Evolutionary conservation across 2,113 vertebrate genomes (phyloP).

Genomic region (Takifugu bimaculatus): DNA sequence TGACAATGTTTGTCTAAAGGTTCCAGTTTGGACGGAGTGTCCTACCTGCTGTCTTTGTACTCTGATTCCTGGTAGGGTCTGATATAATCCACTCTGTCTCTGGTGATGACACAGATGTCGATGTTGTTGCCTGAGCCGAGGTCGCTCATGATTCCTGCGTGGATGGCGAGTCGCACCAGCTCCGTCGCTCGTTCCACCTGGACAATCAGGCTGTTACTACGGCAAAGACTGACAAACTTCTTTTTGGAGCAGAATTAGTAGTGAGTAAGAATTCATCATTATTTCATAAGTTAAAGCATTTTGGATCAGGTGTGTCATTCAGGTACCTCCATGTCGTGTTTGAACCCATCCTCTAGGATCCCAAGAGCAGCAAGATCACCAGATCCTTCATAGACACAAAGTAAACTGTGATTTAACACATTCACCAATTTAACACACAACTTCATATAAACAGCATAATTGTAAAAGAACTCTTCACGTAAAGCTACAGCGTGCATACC

Average conservation of each 20-base stretch:
- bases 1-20: too few species aligned
- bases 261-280: too few species aligned
- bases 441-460: background rate
- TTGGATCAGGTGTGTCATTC: background rate
- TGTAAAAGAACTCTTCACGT: background rate
- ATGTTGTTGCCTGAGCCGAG: constrained; percentile 83
- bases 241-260: too few species aligned
- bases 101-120: constrained; percentile 80
- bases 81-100: constrained; percentile 69
- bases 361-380: constrained; percentile 79
- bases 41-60: constrained; percentile 58
- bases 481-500: constrained; percentile 60
- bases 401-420: background rate
- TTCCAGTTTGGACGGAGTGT: too few species aligned
- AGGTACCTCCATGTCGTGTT: constrained; percentile 76
- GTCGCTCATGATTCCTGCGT: constrained; percentile 81
- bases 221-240: too few species aligned
- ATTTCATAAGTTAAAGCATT: background rate
- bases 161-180: constrained; percentile 74
- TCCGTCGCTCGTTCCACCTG: constrained; percentile 76
- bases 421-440: background rate
- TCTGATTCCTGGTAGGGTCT: constrained; percentile 62
- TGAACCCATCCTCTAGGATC: constrained; percentile 82
- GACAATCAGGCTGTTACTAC: background rate
- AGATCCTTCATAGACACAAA: constrained; percentile 70